Evolutionary conservation across 1,140 invertebrate genomes (phyloP), one percentile per base, ranked within the genome.

Genomic region (Centruroides vittatus): DNA sequence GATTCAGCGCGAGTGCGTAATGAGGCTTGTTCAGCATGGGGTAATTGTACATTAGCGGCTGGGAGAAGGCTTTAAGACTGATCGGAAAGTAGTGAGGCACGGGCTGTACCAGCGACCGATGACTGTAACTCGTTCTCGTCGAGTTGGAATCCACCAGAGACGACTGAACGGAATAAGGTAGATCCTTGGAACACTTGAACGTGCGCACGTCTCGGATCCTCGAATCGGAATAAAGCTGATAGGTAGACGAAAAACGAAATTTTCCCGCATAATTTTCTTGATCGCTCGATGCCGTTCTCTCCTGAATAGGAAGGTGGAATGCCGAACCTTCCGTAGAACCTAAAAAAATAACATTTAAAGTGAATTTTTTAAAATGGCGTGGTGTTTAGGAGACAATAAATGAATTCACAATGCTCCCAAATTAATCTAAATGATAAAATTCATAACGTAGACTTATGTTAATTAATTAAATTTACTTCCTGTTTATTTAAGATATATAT

Each of bases 71-170:
- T 51, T 64, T 64, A 1, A 64, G 47, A 8, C 59, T 58, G 1
- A 64, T 49, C 9, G 62, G 59, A 12, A 64, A 41, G 23, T 64
- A 64, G 6, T 64, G 62, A 7, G 62, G 62, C 4, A 64, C 62
- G 3, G 62, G 62, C 47, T 64, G 62, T 3, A 64, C 59, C 6
- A 64, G 53, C 10, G 60, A 55, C 1, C 59, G 11, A 8, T 48
- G 49, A 3, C 3, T 41, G 41, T 8, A 59, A 41, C 2, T 54
- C n/a, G 8, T 13, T n/a, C 3, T 55, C 36, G 46, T 34, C 46
- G n/a, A 57, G 57, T 3, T n/a, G 12, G 10, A n/a, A n/a, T 3
- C 57, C 23, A 35, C 8, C 46, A 3, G 35, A 41, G 4, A 47
- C 5, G 6, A 46, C 3, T 35, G 60, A 46, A 55, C 54, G 5